Percentiles rank a stretch among this genome's conserved stretches.
phyloP scores from a whole-genome alignment of 2,113 vertebrate genomes.

The Lepidothrix coronata region DNA sequence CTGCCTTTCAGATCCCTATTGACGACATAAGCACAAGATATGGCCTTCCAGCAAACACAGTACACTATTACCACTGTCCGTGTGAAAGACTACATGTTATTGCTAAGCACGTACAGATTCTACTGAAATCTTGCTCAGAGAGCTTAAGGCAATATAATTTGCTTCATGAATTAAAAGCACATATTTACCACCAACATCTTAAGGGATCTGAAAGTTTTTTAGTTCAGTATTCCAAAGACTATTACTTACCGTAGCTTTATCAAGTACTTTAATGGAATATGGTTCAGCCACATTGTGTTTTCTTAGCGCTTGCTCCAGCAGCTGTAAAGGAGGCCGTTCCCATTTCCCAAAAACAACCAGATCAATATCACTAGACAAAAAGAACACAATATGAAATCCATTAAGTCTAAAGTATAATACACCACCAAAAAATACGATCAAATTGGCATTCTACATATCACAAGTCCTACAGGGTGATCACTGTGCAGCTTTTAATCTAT shows the following conservation, averaged over 20 bases:
- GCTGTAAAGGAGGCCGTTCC: constrained; percentile 91
- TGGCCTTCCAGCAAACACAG: background rate
- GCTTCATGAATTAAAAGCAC: background rate
- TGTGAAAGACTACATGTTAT: background rate
- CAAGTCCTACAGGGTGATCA: background rate
- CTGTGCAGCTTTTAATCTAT: background rate
- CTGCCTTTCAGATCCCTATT: background rate
- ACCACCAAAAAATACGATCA: background rate
- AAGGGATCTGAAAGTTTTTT: background rate
- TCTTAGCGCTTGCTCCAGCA: constrained; percentile 91
- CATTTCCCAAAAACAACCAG: constrained; percentile 97
- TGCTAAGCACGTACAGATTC: background rate
- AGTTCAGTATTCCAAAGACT: background rate
- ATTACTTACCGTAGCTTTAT: constrained; percentile 93
- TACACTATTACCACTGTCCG: rapidly evolving
- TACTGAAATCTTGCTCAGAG: background rate
- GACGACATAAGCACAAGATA: background rate
- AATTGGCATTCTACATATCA: background rate
- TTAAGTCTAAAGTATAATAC: background rate
- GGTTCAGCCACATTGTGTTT: constrained; percentile 93
- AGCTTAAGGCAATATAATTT: background rate
- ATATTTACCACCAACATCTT: background rate
- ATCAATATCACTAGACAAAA: constrained; percentile 89
- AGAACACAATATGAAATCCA: background rate
- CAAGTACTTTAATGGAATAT: constrained; percentile 95